These are phyloP conservation scores for Diacarnus erythraeanus DNA, from an alignment of 37 sponge, comb jelly and placozoan species.

Conservation along the genomic window DNA sequence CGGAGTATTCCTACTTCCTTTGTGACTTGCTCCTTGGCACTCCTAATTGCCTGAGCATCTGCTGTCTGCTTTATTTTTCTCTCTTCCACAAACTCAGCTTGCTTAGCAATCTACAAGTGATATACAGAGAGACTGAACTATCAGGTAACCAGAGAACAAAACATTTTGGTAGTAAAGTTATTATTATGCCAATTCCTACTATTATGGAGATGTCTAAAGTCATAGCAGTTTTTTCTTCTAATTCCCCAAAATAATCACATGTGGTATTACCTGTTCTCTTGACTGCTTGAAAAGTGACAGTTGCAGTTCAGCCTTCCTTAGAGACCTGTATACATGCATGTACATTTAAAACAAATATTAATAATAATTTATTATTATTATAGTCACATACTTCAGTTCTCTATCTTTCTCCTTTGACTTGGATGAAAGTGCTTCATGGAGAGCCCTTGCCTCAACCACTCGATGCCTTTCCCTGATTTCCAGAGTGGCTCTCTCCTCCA, in stretches of 20 bases:
- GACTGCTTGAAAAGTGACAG: slow-evolving; percentile 24
- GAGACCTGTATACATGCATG: slow-evolving; percentile 1
- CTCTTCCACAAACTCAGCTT: neutral
- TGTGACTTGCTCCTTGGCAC: slow-evolving; percentile 17
- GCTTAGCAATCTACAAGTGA: neutral
- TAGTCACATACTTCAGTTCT: slow-evolving; percentile 10
- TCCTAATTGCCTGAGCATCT: neutral
- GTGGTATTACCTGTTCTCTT: slow-evolving; percentile 16
- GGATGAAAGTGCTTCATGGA: slow-evolving; percentile 32
- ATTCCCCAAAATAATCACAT: neutral
- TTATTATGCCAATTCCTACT: too few species aligned
- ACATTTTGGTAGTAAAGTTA: too few species aligned
- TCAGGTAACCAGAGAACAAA: too few species aligned
- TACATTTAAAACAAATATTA: neutral
- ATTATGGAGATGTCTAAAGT: neutral
- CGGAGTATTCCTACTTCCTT: slow-evolving; percentile 37
- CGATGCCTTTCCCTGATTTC: slow-evolving; percentile 66
- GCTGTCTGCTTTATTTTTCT: neutral
- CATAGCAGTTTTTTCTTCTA: neutral
- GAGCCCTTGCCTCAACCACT: slow-evolving; percentile 24
- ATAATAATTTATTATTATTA: neutral
- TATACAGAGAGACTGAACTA: too few species aligned
- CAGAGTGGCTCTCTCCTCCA: slow-evolving; percentile 75
- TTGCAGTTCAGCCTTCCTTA: slow-evolving; percentile 74
- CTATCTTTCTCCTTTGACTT: slow-evolving; percentile 70